Percentiles rank a stretch among this genome's conserved stretches.
phyloP scores from a whole-genome alignment of 2,888 invertebrate genomes.

The Notodonta dromedarius region DNA sequence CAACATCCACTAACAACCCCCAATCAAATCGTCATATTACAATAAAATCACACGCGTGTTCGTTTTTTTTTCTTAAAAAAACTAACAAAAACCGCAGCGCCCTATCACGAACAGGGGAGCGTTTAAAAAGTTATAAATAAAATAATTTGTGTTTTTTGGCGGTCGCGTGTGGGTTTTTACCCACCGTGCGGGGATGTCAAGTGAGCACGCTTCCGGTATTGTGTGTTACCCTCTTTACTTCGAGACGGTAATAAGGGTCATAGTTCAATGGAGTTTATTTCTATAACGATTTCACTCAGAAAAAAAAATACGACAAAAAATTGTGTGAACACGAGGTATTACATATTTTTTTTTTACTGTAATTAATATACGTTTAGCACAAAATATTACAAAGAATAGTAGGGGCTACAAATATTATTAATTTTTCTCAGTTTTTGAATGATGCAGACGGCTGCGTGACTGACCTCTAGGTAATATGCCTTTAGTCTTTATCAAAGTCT shows the following conservation, averaged over 20 bases:
- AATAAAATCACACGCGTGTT: conserved; percentile 43
- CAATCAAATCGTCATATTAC: conserved; percentile 42
- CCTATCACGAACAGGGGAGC: conserved; percentile 41
- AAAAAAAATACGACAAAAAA: too few species aligned
- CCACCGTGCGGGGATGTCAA: conserved; percentile 65
- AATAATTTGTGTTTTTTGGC: conserved; percentile 70
- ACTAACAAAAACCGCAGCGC: conserved; percentile 37
- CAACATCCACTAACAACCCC: conserved; percentile 20
- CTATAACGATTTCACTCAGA: too few species aligned
- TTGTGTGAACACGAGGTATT: background rate
- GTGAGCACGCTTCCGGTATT: conserved; percentile 68
- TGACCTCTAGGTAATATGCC: too few species aligned
- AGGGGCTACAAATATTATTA: too few species aligned
- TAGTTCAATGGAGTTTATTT: conserved; percentile 8
- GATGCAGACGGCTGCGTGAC: too few species aligned
- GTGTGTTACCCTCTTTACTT: conserved; percentile 58
- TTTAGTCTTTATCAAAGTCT: too few species aligned
- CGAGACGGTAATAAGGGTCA: conserved; percentile 32
- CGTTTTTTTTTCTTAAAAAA: conserved; percentile 33
- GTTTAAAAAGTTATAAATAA: conserved; percentile 72
- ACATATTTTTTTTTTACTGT: too few species aligned
- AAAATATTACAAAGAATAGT: too few species aligned
- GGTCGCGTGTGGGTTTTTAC: conserved; percentile 69
- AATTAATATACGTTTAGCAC: too few species aligned
- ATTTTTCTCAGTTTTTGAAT: too few species aligned